These are phyloP conservation scores for Pluvialis apricaria DNA, from an alignment of 2,113 vertebrate genomes.

Conservation along the genomic window DNA sequence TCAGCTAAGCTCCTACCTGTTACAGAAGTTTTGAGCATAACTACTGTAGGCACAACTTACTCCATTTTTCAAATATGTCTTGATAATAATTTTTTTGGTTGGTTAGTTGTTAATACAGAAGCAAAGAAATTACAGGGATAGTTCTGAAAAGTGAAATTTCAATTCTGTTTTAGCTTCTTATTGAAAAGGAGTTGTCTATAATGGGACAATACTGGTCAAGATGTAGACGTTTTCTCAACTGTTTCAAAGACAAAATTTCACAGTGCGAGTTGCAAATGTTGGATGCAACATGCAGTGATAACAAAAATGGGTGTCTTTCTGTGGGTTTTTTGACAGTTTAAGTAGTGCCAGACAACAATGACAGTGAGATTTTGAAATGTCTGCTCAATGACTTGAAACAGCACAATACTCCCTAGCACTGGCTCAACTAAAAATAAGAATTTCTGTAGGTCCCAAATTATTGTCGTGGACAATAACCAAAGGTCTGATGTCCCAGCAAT, in stretches of 20 bases:
- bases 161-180: neutral
- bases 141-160: neutral
- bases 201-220: neutral
- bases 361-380: neutral
- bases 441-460: neutral
- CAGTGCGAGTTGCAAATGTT: neutral
- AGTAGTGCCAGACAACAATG: neutral
- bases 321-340: neutral
- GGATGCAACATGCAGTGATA: neutral
- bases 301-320: neutral
- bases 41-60: neutral
- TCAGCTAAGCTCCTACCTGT: neutral
- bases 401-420: neutral
- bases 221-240: neutral
- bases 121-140: neutral
- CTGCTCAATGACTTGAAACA: neutral
- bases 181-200: neutral
- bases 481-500: neutral
- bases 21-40: neutral
- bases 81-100: neutral
- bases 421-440: neutral
- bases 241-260: neutral
- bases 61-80: neutral
- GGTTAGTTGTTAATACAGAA: neutral
- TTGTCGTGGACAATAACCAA: neutral